These are phyloP conservation scores for Kryptolebias ocellatus DNA, from an alignment of 2,797 vertebrate genomes.

Conservation along the genomic window DNA sequence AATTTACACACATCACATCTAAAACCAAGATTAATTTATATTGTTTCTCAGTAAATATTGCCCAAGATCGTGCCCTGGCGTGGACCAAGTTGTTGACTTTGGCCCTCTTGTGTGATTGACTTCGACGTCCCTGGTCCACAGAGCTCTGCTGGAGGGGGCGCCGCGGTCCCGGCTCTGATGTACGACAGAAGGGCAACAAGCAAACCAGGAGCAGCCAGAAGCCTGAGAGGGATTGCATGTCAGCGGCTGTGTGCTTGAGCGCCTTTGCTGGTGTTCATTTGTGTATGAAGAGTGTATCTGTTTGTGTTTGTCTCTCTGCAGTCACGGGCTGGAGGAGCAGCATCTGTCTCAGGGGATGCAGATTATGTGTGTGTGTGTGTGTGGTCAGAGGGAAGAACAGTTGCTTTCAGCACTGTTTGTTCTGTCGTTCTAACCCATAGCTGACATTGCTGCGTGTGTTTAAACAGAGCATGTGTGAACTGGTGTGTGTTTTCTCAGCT, in stretches of 20 bases:
- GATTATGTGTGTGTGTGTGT: conserved; percentile 19
- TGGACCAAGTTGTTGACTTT: no score
- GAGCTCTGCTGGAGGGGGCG: conserved; percentile 34
- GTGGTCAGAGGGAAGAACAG: neutral
- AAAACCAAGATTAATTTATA: no score
- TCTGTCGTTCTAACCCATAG: conserved; percentile 32
- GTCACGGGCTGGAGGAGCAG: conserved; percentile 35
- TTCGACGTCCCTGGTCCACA: neutral
- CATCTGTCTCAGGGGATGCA: conserved; percentile 26
- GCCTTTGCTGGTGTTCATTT: conserved; percentile 5
- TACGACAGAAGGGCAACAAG: conserved; percentile 45
- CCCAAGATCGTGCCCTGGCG: no score
- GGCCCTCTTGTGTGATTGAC: no score
- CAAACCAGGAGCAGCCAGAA: conserved; percentile 21
- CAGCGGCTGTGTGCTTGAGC: conserved; percentile 19
- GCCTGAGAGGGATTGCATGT: conserved; percentile 8
- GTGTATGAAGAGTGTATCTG: neutral
- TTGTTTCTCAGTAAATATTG: no score
- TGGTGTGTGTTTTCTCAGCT: conserved; percentile 7
- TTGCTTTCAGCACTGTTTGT: conserved; percentile 25
- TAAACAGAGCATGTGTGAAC: conserved; percentile 14
- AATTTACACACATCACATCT: no score
- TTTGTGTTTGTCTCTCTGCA: conserved; percentile 43
- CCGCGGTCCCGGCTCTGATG: conserved; percentile 30
- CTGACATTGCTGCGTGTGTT: conserved; percentile 54